Conservation (phyloP, 2,797 vertebrate genomes). For the Catharus ustulatus region DNA sequence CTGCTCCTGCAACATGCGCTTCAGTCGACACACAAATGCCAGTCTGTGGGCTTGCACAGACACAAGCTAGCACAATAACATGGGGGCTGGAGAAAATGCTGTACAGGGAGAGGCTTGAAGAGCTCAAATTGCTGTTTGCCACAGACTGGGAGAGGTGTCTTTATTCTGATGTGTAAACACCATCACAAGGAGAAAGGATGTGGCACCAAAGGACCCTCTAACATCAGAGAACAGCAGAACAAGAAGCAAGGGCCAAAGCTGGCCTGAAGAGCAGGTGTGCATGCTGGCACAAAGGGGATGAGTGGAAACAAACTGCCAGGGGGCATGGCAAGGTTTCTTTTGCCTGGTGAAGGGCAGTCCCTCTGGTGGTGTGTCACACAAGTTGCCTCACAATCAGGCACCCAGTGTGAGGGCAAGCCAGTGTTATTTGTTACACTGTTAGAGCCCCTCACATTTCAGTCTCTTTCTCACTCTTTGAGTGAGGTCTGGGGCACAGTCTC, state of each 20-base stretch:
- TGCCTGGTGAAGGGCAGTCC: rapidly evolving
- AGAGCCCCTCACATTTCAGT: neutral
- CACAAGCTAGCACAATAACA: neutral
- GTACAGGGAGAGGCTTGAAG: neutral
- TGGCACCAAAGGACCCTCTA: neutral
- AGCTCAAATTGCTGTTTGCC: neutral
- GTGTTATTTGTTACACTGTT: neutral
- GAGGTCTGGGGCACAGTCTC: neutral
- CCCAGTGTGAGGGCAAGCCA: neutral
- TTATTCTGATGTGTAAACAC: neutral
- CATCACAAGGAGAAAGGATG: neutral
- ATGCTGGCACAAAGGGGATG: neutral
- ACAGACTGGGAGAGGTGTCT: neutral
- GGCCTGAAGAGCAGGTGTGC: neutral
- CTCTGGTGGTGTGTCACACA: neutral
- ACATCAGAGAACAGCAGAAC: neutral
- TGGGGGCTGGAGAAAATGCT: neutral
- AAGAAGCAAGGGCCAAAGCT: neutral
- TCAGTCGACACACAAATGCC: neutral
- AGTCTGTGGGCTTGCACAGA: neutral
- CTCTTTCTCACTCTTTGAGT: neutral
- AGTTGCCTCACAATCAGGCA: neutral
- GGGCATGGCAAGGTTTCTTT: neutral
- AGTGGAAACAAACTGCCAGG: neutral
- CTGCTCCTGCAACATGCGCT: neutral